Evolutionary conservation across 2,113 vertebrate species (phyloP).

Genomic region (Lanius collurio): DNA sequence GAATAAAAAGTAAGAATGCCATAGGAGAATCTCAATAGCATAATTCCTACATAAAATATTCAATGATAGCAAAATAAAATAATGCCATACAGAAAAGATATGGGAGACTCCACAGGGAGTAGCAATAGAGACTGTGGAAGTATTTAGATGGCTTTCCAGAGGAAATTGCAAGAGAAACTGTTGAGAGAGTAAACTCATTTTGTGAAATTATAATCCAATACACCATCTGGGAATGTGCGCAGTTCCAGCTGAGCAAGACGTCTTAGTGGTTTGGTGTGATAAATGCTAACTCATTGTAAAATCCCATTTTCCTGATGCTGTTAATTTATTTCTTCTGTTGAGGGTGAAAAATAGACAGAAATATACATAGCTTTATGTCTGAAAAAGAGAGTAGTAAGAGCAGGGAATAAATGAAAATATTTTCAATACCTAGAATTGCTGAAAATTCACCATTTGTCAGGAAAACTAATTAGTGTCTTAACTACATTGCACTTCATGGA

Average conservation of each 20-base stretch:
- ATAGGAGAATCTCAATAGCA: not conserved
- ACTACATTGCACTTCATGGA: not conserved
- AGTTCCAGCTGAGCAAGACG: slow-evolving; percentile 40
- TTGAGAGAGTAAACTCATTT: slow-evolving; percentile 21
- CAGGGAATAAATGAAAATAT: not conserved
- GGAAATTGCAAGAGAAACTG: slow-evolving; percentile 32
- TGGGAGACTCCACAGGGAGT: not conserved
- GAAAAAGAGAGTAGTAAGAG: not conserved
- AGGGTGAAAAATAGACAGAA: not conserved
- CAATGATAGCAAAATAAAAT: not conserved
- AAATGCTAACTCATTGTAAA: slow-evolving; percentile 47
- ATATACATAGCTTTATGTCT: not conserved
- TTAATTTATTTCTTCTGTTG: slow-evolving; percentile 46
- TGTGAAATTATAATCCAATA: slow-evolving; percentile 55
- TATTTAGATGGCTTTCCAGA: slow-evolving; percentile 18
- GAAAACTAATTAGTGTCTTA: not conserved
- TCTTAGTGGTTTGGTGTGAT: slow-evolving; percentile 50
- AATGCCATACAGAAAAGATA: not conserved
- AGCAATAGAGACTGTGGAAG: slow-evolving; percentile 1
- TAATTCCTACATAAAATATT: not conserved
- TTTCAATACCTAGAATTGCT: not conserved
- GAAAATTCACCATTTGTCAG: not conserved
- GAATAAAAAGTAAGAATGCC: not conserved
- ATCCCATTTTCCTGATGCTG: slow-evolving; percentile 3
- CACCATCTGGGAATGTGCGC: slow-evolving; percentile 31